Evolutionary conservation across 2,797 vertebrate genomes (phyloP).

Genomic region (Sylvilagus floridanus): DNA sequence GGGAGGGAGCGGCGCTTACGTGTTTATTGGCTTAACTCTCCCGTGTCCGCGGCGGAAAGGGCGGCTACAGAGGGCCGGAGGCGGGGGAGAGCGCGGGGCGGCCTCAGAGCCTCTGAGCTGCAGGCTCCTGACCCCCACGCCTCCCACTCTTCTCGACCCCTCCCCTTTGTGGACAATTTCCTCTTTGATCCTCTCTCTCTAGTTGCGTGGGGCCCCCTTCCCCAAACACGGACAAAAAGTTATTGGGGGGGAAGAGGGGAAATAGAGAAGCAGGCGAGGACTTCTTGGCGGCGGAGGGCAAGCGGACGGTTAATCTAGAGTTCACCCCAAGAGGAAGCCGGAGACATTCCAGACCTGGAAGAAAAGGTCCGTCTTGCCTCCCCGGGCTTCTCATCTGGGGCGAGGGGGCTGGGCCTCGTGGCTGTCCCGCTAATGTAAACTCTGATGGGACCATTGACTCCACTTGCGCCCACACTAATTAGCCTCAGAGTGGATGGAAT

Average conservation of each 20-base stretch:
- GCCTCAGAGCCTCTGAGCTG: slow-evolving; percentile 12
- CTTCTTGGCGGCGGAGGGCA: slow-evolving; percentile 22
- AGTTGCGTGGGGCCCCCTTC: neutral
- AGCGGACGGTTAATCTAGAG: neutral
- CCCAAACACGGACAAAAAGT: slow-evolving; percentile 61
- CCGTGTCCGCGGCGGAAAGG: slow-evolving; percentile 89
- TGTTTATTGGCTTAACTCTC: slow-evolving; percentile 91
- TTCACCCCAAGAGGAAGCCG: neutral
- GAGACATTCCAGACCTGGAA: neutral
- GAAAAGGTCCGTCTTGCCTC: neutral
- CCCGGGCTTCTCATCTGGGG: neutral
- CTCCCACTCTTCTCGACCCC: neutral
- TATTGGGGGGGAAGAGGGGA: slow-evolving; percentile 31
- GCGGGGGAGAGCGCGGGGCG: neutral
- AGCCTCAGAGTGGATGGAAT: slow-evolving; percentile 6
- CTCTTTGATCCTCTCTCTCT: neutral
- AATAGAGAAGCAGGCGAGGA: neutral
- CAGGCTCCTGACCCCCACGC: neutral
- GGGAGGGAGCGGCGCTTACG: slow-evolving; percentile 93
- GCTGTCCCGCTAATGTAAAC: neutral
- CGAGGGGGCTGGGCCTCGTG: neutral
- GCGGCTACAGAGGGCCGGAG: slow-evolving; percentile 72
- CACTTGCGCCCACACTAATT: neutral
- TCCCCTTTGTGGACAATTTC: neutral
- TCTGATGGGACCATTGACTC: neutral